These are phyloP conservation scores for Escarpia spicata DNA, from an alignment of 2,888 invertebrate genomes.

Conservation along the genomic window DNA sequence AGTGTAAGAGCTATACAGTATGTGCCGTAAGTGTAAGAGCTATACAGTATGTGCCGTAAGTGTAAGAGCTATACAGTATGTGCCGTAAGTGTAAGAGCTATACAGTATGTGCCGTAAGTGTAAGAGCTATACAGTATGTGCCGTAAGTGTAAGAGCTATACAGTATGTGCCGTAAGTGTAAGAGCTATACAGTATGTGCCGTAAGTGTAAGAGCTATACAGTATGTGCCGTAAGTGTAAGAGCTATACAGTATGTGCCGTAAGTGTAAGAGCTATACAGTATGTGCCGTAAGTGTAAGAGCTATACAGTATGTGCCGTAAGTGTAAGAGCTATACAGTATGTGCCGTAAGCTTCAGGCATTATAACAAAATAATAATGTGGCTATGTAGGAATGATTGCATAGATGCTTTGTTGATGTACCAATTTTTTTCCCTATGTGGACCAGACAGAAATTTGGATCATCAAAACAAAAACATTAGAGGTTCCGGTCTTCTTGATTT, in stretches of 20 bases:
- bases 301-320: constrained; percentile 72
- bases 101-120: constrained; percentile 72
- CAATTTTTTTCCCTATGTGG: background rate
- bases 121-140: constrained; percentile 49
- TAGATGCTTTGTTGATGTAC: background rate
- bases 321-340: constrained; percentile 17
- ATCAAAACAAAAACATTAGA: no score
- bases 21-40: constrained; percentile 72
- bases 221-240: constrained; percentile 72
- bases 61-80: background rate
- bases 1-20: background rate
- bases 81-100: constrained; percentile 72
- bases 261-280: constrained; percentile 29
- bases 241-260: constrained; percentile 72
- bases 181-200: constrained; percentile 65
- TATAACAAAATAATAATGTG: background rate
- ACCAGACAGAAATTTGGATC: background rate
- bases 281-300: constrained; percentile 72
- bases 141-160: constrained; percentile 70
- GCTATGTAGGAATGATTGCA: no score
- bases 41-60: constrained; percentile 72
- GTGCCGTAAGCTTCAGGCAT: no score
- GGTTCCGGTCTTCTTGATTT: no score
- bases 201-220: constrained; percentile 67
- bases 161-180: constrained; percentile 72